Evolutionary conservation across 2,797 vertebrate species (phyloP).

Genomic region (Ciconia nigra): DNA sequence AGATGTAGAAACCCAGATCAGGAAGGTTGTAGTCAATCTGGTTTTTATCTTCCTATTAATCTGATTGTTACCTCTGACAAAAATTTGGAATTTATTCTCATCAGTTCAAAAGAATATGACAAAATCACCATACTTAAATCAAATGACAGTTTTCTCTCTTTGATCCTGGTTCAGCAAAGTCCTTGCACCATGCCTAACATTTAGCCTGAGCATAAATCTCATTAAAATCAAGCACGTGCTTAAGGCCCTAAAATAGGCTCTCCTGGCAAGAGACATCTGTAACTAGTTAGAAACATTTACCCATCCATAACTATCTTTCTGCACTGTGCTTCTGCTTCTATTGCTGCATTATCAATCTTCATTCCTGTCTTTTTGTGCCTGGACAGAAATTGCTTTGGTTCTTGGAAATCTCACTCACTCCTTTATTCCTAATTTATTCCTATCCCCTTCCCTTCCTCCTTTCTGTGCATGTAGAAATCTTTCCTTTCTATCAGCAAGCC

Average conservation of each 20-base stretch:
- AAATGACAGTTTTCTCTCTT: not conserved
- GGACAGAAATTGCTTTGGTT: conserved; percentile 34
- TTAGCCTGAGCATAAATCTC: conserved; percentile 15
- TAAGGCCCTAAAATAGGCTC: not conserved
- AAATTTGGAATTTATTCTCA: not conserved
- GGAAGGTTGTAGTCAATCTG: not conserved
- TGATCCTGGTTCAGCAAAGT: not conserved
- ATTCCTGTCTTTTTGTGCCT: conserved; percentile 28
- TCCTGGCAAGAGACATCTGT: not conserved
- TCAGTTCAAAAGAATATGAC: not conserved
- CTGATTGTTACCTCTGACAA: not conserved
- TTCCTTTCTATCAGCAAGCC: not conserved
- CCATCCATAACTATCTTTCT: conserved; percentile 60
- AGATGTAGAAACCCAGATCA: not conserved
- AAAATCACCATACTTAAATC: not conserved
- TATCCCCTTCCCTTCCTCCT: not conserved
- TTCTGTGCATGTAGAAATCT: not conserved
- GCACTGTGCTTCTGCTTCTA: conserved; percentile 1
- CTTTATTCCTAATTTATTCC: not conserved
- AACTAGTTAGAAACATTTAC: conserved; percentile 50
- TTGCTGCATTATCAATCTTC: conserved; percentile 50
- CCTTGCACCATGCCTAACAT: not conserved
- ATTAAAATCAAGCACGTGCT: conserved; percentile 22
- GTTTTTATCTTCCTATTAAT: not conserved
- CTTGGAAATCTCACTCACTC: conserved; percentile 20